phyloP scores from a whole-genome alignment of 2,888 invertebrate genomes.

The Scaptodrosophila latifasciaeformis region DNA sequence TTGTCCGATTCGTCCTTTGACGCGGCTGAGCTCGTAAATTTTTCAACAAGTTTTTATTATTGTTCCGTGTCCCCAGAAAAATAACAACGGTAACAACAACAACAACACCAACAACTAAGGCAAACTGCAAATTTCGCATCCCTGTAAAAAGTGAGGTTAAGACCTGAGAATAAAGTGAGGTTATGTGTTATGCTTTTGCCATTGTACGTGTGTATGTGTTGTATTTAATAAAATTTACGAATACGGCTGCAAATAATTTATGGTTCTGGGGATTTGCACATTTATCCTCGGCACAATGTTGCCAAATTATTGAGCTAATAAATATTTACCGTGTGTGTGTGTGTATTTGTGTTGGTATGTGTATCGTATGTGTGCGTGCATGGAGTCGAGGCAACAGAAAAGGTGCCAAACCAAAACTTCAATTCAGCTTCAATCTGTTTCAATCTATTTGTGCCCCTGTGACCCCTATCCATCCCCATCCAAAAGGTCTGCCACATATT shows the following conservation, averaged over 20 bases:
- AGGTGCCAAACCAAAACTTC: too few relatives aligned
- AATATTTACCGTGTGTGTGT: conserved; percentile 51
- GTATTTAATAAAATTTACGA: conserved; percentile 56
- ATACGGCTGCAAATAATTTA: conserved; percentile 52
- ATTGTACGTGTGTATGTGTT: conserved; percentile 29
- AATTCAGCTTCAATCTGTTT: too few relatives aligned
- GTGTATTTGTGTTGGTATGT: too few relatives aligned
- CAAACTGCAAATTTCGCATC: not conserved
- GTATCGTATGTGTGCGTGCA: too few relatives aligned
- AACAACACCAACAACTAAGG: too few relatives aligned
- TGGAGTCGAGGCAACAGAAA: too few relatives aligned
- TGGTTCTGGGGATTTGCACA: conserved; percentile 44
- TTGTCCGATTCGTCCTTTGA: conserved; percentile 52
- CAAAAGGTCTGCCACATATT: too few relatives aligned
- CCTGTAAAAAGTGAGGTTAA: too few relatives aligned
- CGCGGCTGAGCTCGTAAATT: conserved; percentile 49
- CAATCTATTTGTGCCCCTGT: conserved; percentile 13
- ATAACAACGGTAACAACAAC: too few relatives aligned
- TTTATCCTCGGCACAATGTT: conserved; percentile 53
- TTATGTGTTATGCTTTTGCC: too few relatives aligned
- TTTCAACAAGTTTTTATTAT: conserved; percentile 61
- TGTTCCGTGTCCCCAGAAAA: conserved; percentile 44
- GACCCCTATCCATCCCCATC: conserved; percentile 2
- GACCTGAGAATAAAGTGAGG: too few relatives aligned
- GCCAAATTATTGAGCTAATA: conserved; percentile 60